Percentiles rank a stretch among this genome's conserved stretches.
Conservation (phyloP, 2,113 vertebrate species). For the Todiramphus saurophagus region DNA sequence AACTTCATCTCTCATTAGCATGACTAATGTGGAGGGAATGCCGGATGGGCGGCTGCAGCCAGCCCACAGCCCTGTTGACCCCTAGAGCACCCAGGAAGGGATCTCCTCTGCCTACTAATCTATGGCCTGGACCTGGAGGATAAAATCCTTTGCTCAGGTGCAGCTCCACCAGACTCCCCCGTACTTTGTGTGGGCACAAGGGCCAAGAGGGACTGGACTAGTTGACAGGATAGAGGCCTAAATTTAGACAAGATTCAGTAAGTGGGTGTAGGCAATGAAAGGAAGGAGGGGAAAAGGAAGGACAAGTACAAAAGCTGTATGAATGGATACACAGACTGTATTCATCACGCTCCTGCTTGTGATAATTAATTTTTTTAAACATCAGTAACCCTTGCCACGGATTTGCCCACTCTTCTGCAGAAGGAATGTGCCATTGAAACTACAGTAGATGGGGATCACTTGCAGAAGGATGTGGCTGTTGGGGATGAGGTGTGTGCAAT, state of each 20-base stretch:
- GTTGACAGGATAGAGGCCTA: not conserved
- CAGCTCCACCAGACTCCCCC: not conserved
- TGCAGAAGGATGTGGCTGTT: not conserved
- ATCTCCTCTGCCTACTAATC: not conserved
- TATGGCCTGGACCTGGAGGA: accelerated
- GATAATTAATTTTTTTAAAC: not conserved
- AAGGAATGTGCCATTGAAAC: not conserved
- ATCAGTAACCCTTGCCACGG: not conserved
- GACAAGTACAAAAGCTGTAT: not conserved
- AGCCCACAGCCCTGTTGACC: not conserved
- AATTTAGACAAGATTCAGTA: not conserved
- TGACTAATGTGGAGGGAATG: constrained; percentile 19
- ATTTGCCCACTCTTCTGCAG: not conserved
- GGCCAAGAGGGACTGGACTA: not conserved
- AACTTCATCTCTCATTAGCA: not conserved
- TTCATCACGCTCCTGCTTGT: not conserved
- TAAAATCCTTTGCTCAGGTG: not conserved
- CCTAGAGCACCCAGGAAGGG: accelerated
- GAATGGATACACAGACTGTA: not conserved
- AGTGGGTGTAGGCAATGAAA: not conserved
- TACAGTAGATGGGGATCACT: not conserved
- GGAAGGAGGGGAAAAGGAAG: not conserved
- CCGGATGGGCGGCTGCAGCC: not conserved
- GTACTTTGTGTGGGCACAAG: not conserved
- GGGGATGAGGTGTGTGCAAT: not conserved